phyloP scores from a whole-genome alignment of 2,888 invertebrate genomes.

The Sabellastarte sp. region DNA sequence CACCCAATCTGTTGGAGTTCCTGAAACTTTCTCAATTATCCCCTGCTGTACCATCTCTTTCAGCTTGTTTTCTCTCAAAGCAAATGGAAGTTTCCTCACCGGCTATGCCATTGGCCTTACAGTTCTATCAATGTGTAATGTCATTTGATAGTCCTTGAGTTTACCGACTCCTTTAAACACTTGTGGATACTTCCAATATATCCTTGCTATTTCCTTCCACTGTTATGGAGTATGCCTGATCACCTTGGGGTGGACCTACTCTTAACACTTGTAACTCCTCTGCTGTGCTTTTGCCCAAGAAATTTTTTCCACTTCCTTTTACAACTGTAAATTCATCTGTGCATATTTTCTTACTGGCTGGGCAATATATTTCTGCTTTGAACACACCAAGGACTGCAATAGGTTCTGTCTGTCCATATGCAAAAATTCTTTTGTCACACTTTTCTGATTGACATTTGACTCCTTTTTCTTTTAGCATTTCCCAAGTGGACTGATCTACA shows the following conservation, averaged over 20 bases:
- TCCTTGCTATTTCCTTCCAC: too few species aligned
- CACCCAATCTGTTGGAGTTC: neutral
- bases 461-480: too few species aligned
- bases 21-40: neutral
- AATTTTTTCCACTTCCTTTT: neutral
- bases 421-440: too few species aligned
- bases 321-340: too few species aligned
- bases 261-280: neutral
- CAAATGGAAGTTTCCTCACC: neutral
- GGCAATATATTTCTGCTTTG: too few species aligned
- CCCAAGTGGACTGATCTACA: neutral
- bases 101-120: neutral
- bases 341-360: too few species aligned
- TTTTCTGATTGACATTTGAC: too few species aligned
- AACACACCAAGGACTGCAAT: too few species aligned
- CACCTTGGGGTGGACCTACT: neutral
- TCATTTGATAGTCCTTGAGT: neutral
- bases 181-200: too few species aligned
- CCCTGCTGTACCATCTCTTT: neutral
- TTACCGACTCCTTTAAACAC: too few species aligned
- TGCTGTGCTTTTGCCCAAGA: neutral
- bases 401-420: too few species aligned
- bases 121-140: neutral
- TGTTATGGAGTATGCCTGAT: too few species aligned
- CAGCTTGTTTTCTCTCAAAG: neutral